Base-by-base conservation (phyloP, 2,888 invertebrate genomes). In the Clivina fossor region DNA sequence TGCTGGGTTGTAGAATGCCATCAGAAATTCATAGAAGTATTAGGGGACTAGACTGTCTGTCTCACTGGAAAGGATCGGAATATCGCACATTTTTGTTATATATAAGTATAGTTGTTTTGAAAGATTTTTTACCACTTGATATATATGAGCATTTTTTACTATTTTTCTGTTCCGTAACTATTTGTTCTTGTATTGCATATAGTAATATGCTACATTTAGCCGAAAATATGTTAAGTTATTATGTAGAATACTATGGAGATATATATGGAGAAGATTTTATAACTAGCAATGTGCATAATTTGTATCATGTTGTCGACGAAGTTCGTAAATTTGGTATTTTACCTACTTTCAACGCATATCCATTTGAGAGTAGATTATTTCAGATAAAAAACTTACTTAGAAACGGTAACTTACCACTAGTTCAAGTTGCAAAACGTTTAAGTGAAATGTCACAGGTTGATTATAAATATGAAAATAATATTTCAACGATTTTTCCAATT, bases 261-360 rank as follows among this genome's bases (percentile, higher is more conserved):
- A 43, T 70, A 24, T 72, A 71, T 64, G 68, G 68, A 8, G 57
- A 61, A 53, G 63, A 69, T 28, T 60, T 60, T 51, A 54, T 70
- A n/a, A 63, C 65, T 8, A 68, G 69, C 57, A 73, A 73, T 64
- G 62, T 72, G 3, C 72, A 73, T 61, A 62, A 64, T 37, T 56
- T 73, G n/a, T 56, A 65, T 26, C 72, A 72, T 62, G 37, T 72
- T 26, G 62, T 68, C 18, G 63, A 65, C 49, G 71, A 73, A 59
- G 67, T 64, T 3, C 30, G 33, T 46, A 64, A 54, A 24, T 69
- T 63, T 61, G 71, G 71, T 4, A 24, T 33, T 15, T 60, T 72
- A 20, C 64, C 67, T 47, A 61, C 60, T 18, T 67, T 67, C 55
- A 68, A 64, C 44, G 60, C 67, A 5, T 72, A 71, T 61, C 63